phyloP scores from a whole-genome alignment of 2,797 vertebrate genomes.

The Triplophysa yarkandensis region DNA sequence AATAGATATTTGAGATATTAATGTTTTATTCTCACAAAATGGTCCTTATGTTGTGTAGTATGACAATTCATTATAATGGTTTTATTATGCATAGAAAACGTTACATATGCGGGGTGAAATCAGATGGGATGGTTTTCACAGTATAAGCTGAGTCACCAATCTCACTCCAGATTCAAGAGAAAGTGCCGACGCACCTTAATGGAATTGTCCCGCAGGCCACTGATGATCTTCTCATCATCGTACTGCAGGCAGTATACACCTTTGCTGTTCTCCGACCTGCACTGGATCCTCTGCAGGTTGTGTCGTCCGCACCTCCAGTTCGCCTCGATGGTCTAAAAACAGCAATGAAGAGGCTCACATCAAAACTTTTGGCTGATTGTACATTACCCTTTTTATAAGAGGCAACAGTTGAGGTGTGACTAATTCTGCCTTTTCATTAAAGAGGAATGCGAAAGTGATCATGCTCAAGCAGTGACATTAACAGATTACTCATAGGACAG shows the following conservation, averaged over 20 bases:
- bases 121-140: not conserved
- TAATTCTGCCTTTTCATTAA: not conserved
- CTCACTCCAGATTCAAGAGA: not conserved
- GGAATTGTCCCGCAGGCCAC: constrained; percentile 96
- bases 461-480: not conserved
- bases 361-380: not conserved
- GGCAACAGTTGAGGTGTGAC: not conserved
- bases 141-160: not conserved
- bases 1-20: too few relatives aligned
- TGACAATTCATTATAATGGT: too few relatives aligned
- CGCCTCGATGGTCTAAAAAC: constrained; percentile 91
- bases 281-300: constrained; percentile 97
- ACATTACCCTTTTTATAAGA: not conserved
- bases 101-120: not conserved
- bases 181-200: constrained; percentile 82
- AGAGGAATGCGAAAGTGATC: not conserved
- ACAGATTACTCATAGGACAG: constrained; percentile 81
- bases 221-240: constrained; percentile 97
- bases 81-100: too few relatives aligned
- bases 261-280: constrained; percentile 98
- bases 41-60: too few relatives aligned
- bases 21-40: too few relatives aligned
- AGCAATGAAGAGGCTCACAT: constrained; percentile 59
- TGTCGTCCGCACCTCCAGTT: constrained; percentile 98
- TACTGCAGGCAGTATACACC: constrained; percentile 99